Base-by-base conservation (phyloP, 2,888 invertebrate genomes). In the Caenorhabditis sp. region DNA sequence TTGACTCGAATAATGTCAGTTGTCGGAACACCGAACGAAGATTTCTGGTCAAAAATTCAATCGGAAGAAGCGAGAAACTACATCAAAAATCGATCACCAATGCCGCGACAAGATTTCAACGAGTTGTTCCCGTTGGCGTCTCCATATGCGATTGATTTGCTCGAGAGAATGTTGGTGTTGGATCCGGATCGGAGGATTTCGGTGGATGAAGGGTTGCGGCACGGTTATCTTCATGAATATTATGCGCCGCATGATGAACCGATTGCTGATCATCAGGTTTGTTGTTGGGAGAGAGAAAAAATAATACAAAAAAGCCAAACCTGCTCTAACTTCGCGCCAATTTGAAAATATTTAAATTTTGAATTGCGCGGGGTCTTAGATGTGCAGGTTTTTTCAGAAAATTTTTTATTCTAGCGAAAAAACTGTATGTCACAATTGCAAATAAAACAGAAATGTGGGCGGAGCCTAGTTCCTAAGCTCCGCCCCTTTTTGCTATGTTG, bases 111-210 rank as follows among this genome's bases (percentile, higher is more conserved):
- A 50, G 63, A 78, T 57, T 81, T 82, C 60, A 57, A 92, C 82
- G 92, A 57, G 8, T 23, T 77, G 68, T 97, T 97, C 89, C 92
- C 92, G 81, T 95, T 96, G 89, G 96, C 96, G 85, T 95, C 95
- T 78, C 95, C 95, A 89, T 97, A 97, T 90, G 97, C 97, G 64
- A 95, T 99, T 79, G 96, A 97, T 91, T 91, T 99, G 84, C 91
- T 99, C 58, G 93, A 94, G 88, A 94, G 95, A 91, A 97, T 99
- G 97, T 91, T 99, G 73, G 94, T 95, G 76, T 96, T 99, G 90
- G 95, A 99, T 91, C 97, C 99, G 68, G 95, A 85, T 54, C 74
- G 84, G 26, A 61, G 83, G 64, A 85, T 85, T 19, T 81, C 85
- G 0, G 85, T 86, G 0, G 68, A 77, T 17, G 83, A 83, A 37